Evolutionary conservation across 2,113 vertebrate genomes (phyloP), one percentile per base, ranked within the genome.

Genomic region (Scatophagus argus): DNA sequence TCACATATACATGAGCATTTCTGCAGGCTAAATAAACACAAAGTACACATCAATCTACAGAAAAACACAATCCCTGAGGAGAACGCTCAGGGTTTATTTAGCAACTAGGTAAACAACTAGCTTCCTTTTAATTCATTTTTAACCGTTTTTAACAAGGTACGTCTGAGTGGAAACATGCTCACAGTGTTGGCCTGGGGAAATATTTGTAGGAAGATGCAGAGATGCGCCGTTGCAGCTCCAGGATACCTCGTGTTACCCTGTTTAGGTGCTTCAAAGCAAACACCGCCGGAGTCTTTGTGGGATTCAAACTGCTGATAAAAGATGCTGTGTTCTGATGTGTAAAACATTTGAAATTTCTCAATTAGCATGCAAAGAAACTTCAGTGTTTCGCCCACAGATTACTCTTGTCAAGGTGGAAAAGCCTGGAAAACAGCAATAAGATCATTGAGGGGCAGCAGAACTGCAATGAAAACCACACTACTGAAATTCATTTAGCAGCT

Each of bases 11-110:
- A 55, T 10, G 38, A 65, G 66, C 10, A 29, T 68, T 73, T 63
- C 69, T 34, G 54, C 7, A 74, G 81, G 85, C 55, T 47, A 43
- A 82, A 87, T 51, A 77, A 81, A 88, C 39, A 70, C 56, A 70
- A 62, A 62, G 43, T 41, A 25, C 0, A 0, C 39, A 46, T 61
- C 56, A 32, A 65, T 44, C 62, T 51, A n/a, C 25, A 54, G 44
- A 12, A 68, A 60, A 55, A 62, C 3, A 11, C 19, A 55, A 56
- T 32, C 70, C 69, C 71, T 1, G 12, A 51, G 12, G 56, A 36
- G 32, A 16, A 74, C 0, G 8, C 74, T 38, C 39, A 27, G 34
- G 72, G 73, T 81, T 56, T 60, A 9, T 65, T 27, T 47, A 69
- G 3, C 55, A 75, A 38, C 38, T 46, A 84, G 71, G 47, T 77